Evolutionary conservation across 2,888 invertebrate genomes (phyloP).

Genomic region (Herminia tarsipennalis): DNA sequence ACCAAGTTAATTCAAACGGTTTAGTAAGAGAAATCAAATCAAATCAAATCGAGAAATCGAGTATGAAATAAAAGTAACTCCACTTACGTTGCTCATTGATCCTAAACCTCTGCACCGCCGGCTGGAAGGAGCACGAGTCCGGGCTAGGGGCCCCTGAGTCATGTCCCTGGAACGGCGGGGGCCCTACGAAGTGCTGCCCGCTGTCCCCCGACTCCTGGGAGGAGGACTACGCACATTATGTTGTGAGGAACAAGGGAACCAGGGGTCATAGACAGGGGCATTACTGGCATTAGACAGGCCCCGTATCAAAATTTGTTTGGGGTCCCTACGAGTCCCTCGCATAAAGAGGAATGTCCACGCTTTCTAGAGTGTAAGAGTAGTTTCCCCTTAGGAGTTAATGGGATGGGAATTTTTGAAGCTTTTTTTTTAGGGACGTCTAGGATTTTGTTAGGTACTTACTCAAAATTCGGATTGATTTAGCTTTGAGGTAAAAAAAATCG

Average conservation of each 20-base stretch:
- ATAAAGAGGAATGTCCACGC: neutral
- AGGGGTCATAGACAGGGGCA: no score
- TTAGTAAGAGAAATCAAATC: neutral
- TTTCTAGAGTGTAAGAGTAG: no score
- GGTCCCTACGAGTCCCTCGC: neutral
- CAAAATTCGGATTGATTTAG: no score
- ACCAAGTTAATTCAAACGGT: neutral
- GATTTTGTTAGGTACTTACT: no score
- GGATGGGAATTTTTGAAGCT: neutral
- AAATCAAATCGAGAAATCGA: neutral
- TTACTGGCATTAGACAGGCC: neutral
- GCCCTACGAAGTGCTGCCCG: constrained; percentile 52
- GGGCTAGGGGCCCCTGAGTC: constrained; percentile 80
- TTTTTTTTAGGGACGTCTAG: neutral
- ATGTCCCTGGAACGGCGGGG: constrained; percentile 59
- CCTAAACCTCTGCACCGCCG: constrained; percentile 71
- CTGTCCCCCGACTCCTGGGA: constrained; percentile 65
- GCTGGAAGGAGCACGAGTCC: constrained; percentile 67
- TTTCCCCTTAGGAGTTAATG: neutral
- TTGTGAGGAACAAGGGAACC: neutral
- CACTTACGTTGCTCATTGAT: constrained; percentile 76
- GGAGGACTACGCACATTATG: constrained; percentile 6
- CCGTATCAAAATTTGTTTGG: neutral
- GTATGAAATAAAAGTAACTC: neutral
- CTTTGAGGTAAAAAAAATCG: no score